Base-by-base conservation (phyloP, 2,797 vertebrate genomes). In the Brachymystax lenok region DNA sequence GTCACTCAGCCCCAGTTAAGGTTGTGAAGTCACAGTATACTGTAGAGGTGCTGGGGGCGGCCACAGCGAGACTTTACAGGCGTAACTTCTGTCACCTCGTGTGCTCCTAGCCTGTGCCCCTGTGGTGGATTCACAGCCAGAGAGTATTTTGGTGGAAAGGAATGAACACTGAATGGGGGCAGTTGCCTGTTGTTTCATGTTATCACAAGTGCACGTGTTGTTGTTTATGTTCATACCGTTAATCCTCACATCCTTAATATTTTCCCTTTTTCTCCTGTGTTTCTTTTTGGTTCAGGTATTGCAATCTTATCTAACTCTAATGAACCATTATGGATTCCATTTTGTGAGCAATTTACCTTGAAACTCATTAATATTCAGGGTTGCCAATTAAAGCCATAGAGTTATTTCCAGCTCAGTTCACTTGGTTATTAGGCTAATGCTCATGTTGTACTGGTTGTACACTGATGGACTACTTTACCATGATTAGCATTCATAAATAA, bases 1-100 rank as follows among this genome's bases (percentile, higher is more conserved):
- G 17, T 80, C 78, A 76, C 70, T 73, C 78, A 69, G 69, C 40
- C 70, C 54, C 12, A 51, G 59, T 54, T 71, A n/a, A 24, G 50
- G 46, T 28, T 71, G 73, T 59, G 61, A 50, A 66, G 77, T 50
- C 54, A 52, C 40, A 54, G 70, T 75, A 61, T 33, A 17, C 56
- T 64, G 73, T 61, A 61, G n/a, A 61, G 59, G 59, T 24, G n/a
- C 59, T 61, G 59, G 3, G 61, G 10, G 27, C 46, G 14, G 50
- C 30, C 50, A 46, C 40, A 46, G 68, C n/a, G 24, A 59, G 63
- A 40, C 12, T 40, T 64, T 66, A 19, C 17, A 35, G 76, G 76
- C 76, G 59, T 77, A 30, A 67, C 50, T 66, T 67, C 28, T 56
- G 69, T 50, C 69, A 66, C 69, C 63, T 56, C 33, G 7, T 13